Evolutionary conservation across 2,888 invertebrate species (phyloP), one percentile per base, ranked within the genome.

Genomic region (Sceliomorpha sp.): DNA sequence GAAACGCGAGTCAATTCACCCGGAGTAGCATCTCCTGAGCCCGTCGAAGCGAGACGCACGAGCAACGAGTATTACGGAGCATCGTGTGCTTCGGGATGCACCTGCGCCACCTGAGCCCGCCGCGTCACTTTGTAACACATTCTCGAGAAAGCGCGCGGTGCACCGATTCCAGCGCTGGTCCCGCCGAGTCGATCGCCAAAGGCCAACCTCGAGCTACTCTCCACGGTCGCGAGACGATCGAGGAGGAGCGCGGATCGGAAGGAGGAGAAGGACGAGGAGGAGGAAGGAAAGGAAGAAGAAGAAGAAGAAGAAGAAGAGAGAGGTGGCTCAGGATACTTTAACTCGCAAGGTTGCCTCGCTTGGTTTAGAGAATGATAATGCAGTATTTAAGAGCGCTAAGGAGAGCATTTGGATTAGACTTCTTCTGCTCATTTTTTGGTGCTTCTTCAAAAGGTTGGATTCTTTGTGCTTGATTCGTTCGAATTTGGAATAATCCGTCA

Each of bases 131-230:
- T 59, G 66, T 70, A 62, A 70, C 53, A 63, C 58, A 53, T 68
- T 56, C 62, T 53, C 66, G 66, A 66, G 66, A 62, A 70, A 67
- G 50, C 64, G 70, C 66, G 53, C 58, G 64, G 63, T 48, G 67
- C 71, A 67, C 67, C 71, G 71, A 67, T 67, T 67, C 63, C 59
- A 66, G 60, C 66, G 66, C 50, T 55, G 51, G 62, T 67, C 58
- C 63, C 58, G 70, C 53, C 66, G 66, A 71, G 59, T 53, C 70
- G 70, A 67, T 67, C 53, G 62, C 70, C 67, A 71, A 71, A 71
- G 66, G 67, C 70, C 66, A 67, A 67, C 66, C 59, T 63, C 66
- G 70, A 48, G 66, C 58, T 55, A 44, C 60, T 59, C 64, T 48
- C 70, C 58, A 70, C 56, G 70, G 60, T 48, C 66, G 70, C 62